These are phyloP conservation scores for Willowsia nigromaculata DNA, from an alignment of 2,888 invertebrate genomes.

Conservation along the genomic window DNA sequence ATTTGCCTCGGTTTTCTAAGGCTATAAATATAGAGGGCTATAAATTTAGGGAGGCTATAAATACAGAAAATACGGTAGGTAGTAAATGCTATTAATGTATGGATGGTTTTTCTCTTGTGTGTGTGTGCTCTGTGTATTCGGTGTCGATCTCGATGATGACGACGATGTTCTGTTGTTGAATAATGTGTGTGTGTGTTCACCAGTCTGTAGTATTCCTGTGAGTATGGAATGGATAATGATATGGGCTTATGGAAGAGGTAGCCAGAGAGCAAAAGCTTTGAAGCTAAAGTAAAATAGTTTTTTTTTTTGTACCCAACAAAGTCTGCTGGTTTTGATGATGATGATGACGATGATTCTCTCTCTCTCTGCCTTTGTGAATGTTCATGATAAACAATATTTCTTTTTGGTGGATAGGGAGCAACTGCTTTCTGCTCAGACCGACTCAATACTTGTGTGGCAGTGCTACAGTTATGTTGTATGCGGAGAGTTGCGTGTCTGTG, in stretches of 20 bases:
- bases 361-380: slow-evolving; percentile 30
- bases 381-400: background rate
- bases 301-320: slow-evolving; percentile 1
- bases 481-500: background rate
- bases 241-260: background rate
- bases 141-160: slow-evolving; percentile 34
- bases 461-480: slow-evolving; percentile 65
- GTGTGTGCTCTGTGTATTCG: slow-evolving; percentile 33
- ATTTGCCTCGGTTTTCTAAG: no score
- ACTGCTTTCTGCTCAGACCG: slow-evolving; percentile 53
- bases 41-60: no score
- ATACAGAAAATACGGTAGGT: no score
- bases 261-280: background rate
- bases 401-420: slow-evolving; percentile 42
- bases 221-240: no score
- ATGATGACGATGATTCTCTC: background rate
- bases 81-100: no score
- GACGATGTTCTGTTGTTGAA: background rate
- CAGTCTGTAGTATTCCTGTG: no score
- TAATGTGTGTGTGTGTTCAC: slow-evolving; percentile 38
- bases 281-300: no score
- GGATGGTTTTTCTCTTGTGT: no score
- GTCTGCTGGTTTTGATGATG: background rate
- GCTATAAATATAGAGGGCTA: no score
- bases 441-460: slow-evolving; percentile 64